A percentile compares a stretch with the other conserved stretches of the same genome.
phyloP scores from a whole-genome alignment of 92 coral and sea anemone genomes.

The Porites cylindrica region DNA sequence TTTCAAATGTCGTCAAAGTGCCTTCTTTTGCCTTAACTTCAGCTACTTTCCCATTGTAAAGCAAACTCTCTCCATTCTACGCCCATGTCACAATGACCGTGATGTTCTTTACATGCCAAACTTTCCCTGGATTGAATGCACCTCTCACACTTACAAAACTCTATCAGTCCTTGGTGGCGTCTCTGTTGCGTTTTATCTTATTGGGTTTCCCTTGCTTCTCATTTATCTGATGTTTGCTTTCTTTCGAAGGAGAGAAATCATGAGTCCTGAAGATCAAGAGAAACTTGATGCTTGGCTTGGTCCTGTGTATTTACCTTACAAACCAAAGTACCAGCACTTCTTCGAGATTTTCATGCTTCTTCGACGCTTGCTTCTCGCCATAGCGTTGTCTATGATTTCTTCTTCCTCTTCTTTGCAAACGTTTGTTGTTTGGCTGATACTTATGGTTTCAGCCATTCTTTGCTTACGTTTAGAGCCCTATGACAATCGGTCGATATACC shows the following conservation, averaged over 20 bases:
- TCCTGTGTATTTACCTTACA: no score
- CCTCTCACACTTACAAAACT: slow-evolving; percentile 28
- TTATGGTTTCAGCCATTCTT: slow-evolving; percentile 29
- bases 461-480: slow-evolving; percentile 44
- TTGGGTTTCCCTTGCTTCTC: slow-evolving; percentile 47
- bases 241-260: slow-evolving; percentile 23
- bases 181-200: slow-evolving; percentile 51
- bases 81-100: slow-evolving; percentile 50
- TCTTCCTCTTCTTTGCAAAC: slow-evolving; percentile 43
- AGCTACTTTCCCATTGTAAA: slow-evolving; percentile 78
- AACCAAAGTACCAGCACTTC: slow-evolving; percentile 23
- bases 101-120: slow-evolving; percentile 42
- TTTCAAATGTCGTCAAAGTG: slow-evolving; percentile 59
- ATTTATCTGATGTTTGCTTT: slow-evolving; percentile 42
- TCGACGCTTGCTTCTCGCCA: slow-evolving; percentile 51
- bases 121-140: slow-evolving; percentile 78
- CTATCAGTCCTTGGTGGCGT: slow-evolving; percentile 36
- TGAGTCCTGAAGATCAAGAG: slow-evolving; percentile 30
- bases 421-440: slow-evolving; percentile 5
- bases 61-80: slow-evolving; percentile 57
- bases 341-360: background rate
- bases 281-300: background rate
- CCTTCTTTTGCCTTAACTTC: slow-evolving; percentile 60
- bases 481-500: background rate
- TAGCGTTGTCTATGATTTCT: slow-evolving; percentile 43